phyloP scores from a whole-genome alignment of 2,888 invertebrate species.

The Nomada flava region DNA sequence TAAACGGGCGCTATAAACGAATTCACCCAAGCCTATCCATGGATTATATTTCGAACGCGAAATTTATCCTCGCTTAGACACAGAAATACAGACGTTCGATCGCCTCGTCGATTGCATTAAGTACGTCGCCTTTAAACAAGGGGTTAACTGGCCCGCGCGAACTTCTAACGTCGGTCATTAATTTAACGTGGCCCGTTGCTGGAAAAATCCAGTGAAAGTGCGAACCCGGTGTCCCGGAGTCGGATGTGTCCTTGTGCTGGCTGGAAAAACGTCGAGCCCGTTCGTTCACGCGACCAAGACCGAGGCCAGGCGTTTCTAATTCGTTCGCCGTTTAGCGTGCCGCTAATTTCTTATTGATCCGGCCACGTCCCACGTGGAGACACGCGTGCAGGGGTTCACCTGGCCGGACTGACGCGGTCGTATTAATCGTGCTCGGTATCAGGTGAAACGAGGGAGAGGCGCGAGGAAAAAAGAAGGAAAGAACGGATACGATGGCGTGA shows the following conservation, averaged over 20 bases:
- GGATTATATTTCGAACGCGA: slow-evolving; percentile 34
- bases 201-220: slow-evolving; percentile 58
- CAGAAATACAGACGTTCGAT: slow-evolving; percentile 28
- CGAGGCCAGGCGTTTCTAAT: slow-evolving; percentile 24
- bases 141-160: slow-evolving; percentile 20
- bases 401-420: slow-evolving; percentile 37
- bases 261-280: slow-evolving; percentile 55
- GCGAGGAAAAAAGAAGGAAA: too few species aligned
- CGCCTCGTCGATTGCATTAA: slow-evolving; percentile 20
- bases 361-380: slow-evolving; percentile 10
- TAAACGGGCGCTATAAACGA: slow-evolving; percentile 2
- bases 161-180: slow-evolving; percentile 44
- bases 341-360: slow-evolving; percentile 54
- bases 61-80: slow-evolving; percentile 41
- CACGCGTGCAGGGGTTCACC: slow-evolving; percentile 7
- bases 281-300: slow-evolving; percentile 40
- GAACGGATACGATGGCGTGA: neutral
- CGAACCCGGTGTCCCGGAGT: slow-evolving; percentile 28
- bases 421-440: slow-evolving; percentile 43
- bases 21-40: slow-evolving; percentile 1
- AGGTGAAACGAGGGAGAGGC: neutral
- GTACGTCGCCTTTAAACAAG: slow-evolving; percentile 35
- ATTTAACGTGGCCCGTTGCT: slow-evolving; percentile 28
- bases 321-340: slow-evolving; percentile 24
- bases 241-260: slow-evolving; percentile 57